phyloP scores from a whole-genome alignment of 2,888 invertebrate genomes.

The Linnaemya tessellans region DNA sequence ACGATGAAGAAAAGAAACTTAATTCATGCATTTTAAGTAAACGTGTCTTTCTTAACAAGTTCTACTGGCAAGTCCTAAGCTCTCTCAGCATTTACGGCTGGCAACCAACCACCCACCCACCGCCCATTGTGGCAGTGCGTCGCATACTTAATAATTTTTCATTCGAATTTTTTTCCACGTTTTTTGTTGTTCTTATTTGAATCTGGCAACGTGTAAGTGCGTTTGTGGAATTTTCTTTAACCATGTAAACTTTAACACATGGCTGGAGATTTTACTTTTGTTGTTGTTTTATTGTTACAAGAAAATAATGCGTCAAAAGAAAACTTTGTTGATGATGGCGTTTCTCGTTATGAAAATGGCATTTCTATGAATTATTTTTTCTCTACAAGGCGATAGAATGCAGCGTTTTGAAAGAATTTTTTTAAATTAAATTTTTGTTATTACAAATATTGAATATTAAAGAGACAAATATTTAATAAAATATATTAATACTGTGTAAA shows the following conservation, averaged over 20 bases:
- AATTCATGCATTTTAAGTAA: constrained; percentile 51
- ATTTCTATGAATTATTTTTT: constrained; percentile 29
- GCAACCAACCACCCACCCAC: neutral
- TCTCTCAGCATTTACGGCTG: neutral
- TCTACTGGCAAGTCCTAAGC: constrained; percentile 24
- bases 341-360: constrained; percentile 48
- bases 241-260: constrained; percentile 54
- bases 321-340: constrained; percentile 49
- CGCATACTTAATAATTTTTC: constrained; percentile 34
- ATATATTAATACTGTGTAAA: too few relatives aligned
- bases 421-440: neutral
- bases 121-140: constrained; percentile 27
- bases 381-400: neutral
- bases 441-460: neutral
- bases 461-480: too few relatives aligned
- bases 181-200: neutral
- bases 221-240: constrained; percentile 25
- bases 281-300: constrained; percentile 31
- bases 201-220: constrained; percentile 7
- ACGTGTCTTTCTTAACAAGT: constrained; percentile 61
- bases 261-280: constrained; percentile 17
- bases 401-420: constrained; percentile 23
- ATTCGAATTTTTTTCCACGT: neutral
- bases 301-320: constrained; percentile 57
- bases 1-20: constrained; percentile 8